Evolutionary conservation across 2,797 vertebrate genomes (phyloP), one percentile per base, ranked within the genome.

Genomic region (Typhlichthys subterraneus): DNA sequence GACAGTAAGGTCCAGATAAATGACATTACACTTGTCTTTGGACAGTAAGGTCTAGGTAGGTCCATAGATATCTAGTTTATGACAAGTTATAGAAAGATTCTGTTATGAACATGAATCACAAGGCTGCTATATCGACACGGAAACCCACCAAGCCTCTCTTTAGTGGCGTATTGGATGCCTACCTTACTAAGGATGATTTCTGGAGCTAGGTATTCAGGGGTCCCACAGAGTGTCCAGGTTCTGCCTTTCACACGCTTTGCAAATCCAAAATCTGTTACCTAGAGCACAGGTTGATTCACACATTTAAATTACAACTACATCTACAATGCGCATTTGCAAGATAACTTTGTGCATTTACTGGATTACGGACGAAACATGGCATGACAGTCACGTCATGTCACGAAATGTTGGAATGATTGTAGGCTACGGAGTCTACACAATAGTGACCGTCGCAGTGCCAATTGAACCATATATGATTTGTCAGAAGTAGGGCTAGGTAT

Each of bases 251-350:
- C 96, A 49, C 96, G 92, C 88, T 98, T 98, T 53, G 96, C 96
- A 59, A 98, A 98, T 72, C 96, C 96, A 87, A 98, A 98, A 93
- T 98, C 96, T 75, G 96, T 97, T 85, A 98, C 96, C 96, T 98
- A 77, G 38, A 47, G 45, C 57, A 72, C 12, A 53, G 12, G 69
- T 8, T 38, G 13, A 4, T 33, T 55, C 53, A 55, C 53, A n/a
- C 13, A 33, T n/a, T 23, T 12, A 31, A 11, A 29, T 9, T 9
- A 42, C 38, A 2, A 42, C 38, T 6, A 42, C 38, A 7, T 8
- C 38, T 42, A 42, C 38, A 8, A 42, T 9, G 9, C 38, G 2
- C 9, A 9, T 9, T 9, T 6, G 38, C 38, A 29, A 29, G 23
- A 29, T 3, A 29, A 29, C 4, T 29, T 29, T 29, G 23, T 29